These are phyloP conservation scores for Drosophila melanica DNA, from an alignment of 1,140 invertebrate species.

Conservation along the genomic window DNA sequence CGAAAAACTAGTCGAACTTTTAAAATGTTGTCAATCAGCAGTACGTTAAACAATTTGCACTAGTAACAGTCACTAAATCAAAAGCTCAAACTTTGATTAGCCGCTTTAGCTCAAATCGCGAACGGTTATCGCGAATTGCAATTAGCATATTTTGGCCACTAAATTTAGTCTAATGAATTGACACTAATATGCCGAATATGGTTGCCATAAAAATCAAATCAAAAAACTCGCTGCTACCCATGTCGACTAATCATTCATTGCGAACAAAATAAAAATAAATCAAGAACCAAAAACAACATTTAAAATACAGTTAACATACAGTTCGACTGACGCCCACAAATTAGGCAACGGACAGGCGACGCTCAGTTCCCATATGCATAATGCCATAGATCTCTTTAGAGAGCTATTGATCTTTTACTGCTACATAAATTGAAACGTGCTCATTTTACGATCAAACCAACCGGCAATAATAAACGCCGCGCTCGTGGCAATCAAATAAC, in stretches of 20 bases:
- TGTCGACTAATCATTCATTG: constrained; percentile 33
- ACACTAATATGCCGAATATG: constrained; percentile 49
- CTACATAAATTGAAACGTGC: constrained; percentile 68
- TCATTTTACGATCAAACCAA: constrained; percentile 55
- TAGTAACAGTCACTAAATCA: constrained; percentile 36
- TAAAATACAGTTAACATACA: constrained; percentile 26
- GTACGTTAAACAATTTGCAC: constrained; percentile 30
- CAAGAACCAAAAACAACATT: too few relatives aligned
- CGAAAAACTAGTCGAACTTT: not conserved
- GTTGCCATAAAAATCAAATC: constrained; percentile 35
- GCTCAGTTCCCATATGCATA: constrained; percentile 25
- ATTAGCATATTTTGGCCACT: constrained; percentile 70
- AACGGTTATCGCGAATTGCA: constrained; percentile 34
- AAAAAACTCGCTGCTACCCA: constrained; percentile 36
- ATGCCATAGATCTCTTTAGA: constrained; percentile 26
- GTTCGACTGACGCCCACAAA: constrained; percentile 48
- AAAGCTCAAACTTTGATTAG: constrained; percentile 50
- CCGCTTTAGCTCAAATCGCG: constrained; percentile 34
- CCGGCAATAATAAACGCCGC: constrained; percentile 6
- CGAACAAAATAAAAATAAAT: constrained; percentile 2
- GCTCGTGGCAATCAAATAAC: constrained; percentile 25
- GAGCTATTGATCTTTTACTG: constrained; percentile 49
- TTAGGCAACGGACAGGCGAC: constrained; percentile 24
- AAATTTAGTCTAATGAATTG: constrained; percentile 67
- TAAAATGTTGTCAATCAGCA: not conserved